Base-by-base conservation (phyloP, 2,888 invertebrate species). In the Erebia aethiops region DNA sequence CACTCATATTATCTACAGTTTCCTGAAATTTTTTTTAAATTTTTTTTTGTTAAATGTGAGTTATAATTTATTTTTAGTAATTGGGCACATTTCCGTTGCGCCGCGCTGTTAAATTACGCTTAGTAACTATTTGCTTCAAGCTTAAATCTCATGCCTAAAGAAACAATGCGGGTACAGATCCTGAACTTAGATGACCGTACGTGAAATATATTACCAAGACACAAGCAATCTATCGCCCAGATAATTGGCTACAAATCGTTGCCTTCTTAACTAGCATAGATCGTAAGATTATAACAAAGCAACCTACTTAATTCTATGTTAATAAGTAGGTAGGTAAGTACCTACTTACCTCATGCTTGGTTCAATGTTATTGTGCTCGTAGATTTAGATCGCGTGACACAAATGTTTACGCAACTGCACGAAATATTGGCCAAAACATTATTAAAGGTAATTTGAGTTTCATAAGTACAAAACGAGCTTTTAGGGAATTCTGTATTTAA, bases 381-480 rank as follows among this genome's bases (percentile, higher is more conserved):
- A 67, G 58, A 71, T 71, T 58, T 52, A 67, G 71, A 71, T 71
- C 67, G 62, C 51, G 41, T 51, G 64, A 64, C 64, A 69, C 16
- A 1, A 69, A 18, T 41, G 57, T 57, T 67, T 62, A 66, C 65
- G 65, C 51, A 70, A 70, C 65, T 66, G 65, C 65, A 61, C 57
- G n/a, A 60, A 66, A 65, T 62, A 62, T 61, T 18, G 46, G 51
- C 16, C 52, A 65, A 64, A 67, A 18, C 49, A 14, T 49, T 16
- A 46, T 21, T 14, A 71, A 51, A 49, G 57, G 58, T 63, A 46
- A 66, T 54, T 21, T 43, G 13, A 64, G 64, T 51, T 52, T 35
- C 35, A 52, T 63, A n/a, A n/a, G n/a, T n/a, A 63, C 63, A 51
- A 18, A 63, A 26, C 21, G 11, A 21, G 41, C 61, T 18, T 61